Conservation (phyloP, 2,888 invertebrate species). For the Cheilosia vernalis region DNA sequence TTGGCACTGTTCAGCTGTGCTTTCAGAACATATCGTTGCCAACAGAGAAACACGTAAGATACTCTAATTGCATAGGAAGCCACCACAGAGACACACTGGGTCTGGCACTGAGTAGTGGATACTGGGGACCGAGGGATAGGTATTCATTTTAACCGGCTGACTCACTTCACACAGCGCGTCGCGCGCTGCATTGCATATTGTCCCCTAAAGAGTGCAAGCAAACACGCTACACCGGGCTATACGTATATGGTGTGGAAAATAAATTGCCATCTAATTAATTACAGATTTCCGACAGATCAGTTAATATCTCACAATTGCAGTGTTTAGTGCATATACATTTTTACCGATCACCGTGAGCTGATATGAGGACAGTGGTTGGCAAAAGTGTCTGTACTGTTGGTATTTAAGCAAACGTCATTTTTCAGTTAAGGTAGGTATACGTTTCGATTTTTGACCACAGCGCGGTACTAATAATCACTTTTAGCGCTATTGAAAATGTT, state of each 20-base stretch:
- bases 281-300: slow-evolving; percentile 70
- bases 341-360: neutral
- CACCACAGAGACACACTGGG: slow-evolving; percentile 23
- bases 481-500: too few relatives aligned
- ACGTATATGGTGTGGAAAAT: slow-evolving; percentile 43
- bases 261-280: slow-evolving; percentile 71
- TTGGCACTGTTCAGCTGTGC: slow-evolving; percentile 30
- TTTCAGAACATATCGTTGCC: slow-evolving; percentile 50
- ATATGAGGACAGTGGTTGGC: neutral
- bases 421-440: too few relatives aligned
- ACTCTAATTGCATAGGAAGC: slow-evolving; percentile 65
- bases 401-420: too few relatives aligned
- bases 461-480: too few relatives aligned
- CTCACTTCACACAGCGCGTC: slow-evolving; percentile 44
- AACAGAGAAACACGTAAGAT: slow-evolving; percentile 42
- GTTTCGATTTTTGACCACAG: too few relatives aligned
- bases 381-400: neutral
- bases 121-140: slow-evolving; percentile 11
- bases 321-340: neutral
- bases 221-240: slow-evolving; percentile 6
- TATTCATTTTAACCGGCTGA: slow-evolving; percentile 52
- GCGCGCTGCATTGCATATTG: slow-evolving; percentile 30
- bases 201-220: slow-evolving; percentile 63
- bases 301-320: slow-evolving; percentile 56
- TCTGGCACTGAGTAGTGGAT: too few relatives aligned